These are phyloP conservation scores for Hartigia nigra DNA, from an alignment of 2,888 invertebrate genomes.

Conservation along the genomic window DNA sequence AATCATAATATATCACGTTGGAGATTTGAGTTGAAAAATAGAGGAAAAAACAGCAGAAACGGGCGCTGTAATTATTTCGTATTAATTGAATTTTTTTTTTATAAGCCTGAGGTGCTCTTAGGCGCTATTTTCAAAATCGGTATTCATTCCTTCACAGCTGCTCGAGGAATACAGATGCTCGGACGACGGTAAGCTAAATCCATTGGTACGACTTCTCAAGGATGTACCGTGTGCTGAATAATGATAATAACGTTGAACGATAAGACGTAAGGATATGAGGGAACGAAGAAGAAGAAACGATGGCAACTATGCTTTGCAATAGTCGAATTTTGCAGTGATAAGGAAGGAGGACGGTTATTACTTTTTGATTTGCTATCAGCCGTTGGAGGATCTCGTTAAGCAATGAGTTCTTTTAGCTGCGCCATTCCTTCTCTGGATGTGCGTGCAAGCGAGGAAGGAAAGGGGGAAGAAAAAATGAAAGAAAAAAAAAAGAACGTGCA, in stretches of 20 bases:
- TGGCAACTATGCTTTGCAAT: neutral
- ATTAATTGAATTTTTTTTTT: neutral
- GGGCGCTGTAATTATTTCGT: conserved; percentile 38
- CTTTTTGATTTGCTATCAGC: neutral
- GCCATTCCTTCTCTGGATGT: neutral
- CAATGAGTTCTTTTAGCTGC: neutral
- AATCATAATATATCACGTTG: neutral
- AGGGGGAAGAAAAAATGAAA: neutral
- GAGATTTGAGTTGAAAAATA: neutral
- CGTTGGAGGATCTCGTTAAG: neutral
- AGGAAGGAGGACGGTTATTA: neutral
- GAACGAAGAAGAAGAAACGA: neutral
- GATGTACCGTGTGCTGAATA: conserved; percentile 24
- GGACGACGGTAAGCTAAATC: conserved; percentile 68
- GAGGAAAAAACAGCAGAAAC: conserved; percentile 53
- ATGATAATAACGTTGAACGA: neutral
- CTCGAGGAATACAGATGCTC: conserved; percentile 71
- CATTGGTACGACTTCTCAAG: conserved; percentile 67
- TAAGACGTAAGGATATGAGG: neutral
- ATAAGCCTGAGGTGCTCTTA: neutral
- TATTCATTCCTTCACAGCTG: conserved; percentile 62
- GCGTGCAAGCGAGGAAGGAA: neutral
- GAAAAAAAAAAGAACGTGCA: neutral
- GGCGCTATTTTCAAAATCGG: neutral
- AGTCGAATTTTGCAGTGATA: neutral